Evolutionary conservation across 2,113 vertebrate genomes (phyloP), one percentile per base, ranked within the genome.

Genomic region (Perca fluviatilis): DNA sequence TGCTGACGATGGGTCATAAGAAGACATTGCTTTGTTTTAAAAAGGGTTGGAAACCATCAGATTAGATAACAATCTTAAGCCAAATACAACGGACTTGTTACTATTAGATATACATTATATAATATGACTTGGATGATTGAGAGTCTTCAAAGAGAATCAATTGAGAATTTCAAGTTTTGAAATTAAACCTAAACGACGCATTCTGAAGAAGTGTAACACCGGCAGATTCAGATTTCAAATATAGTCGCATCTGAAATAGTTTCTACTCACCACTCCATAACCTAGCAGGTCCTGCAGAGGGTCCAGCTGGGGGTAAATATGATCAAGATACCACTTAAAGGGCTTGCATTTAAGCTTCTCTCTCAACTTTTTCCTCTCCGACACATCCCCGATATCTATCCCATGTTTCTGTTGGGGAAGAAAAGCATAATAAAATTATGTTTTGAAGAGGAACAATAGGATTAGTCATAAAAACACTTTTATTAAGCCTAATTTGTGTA

Each of bases 271-370:
- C 40, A 7, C 84, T 79, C 95, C 95, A 15, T 95, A 94, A 21
- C 49, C 84, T 7, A 88, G 1, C 14, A 92, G 6, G 57, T 86
- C n/a, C 1, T 25, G 0, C 15, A 84, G 14, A 7, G 86, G 82
- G 5, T 91, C 74, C 95, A 99, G 95, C 86, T 93, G 80, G 0
- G 97, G 96, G 84, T 98, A 98, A 78, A 99, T 95, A 0, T 98
- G 97, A 81, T 99, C 97, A 88, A 99, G 86, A 83, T 99, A 99
- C 97, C 97, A 99, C 92, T 97, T 95, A 88, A 99, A 99, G 33
- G 96, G 97, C 64, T 97, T 99, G 82, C 98, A 99, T 12, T 97
- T 97, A 66, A 99, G 91, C 74, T 84, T 96, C 89, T 97, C 96
- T 79, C 96, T 95, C 60, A 99, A 77, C 0, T 95, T 95, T 89